Evolutionary conservation across 2,113 vertebrate genomes (phyloP), one percentile per base, ranked within the genome.

Genomic region (Saiga tatarica): DNA sequence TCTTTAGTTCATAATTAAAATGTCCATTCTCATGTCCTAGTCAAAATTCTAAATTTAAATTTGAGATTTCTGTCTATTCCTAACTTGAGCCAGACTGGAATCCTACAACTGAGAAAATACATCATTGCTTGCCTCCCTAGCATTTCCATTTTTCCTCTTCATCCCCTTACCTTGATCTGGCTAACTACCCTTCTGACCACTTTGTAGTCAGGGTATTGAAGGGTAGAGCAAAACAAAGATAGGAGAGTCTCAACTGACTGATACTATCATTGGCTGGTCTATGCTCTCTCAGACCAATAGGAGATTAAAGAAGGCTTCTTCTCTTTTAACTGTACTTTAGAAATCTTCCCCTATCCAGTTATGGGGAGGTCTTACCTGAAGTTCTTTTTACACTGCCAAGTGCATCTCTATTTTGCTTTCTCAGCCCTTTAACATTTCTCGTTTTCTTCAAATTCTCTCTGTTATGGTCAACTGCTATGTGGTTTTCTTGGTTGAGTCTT

Each of bases 1-100:
- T 59, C 47, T 60, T 23, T 71, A 87, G 12, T 90, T 95, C 78
- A 67, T 59, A 81, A 90, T 87, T 87, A 84, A 96, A 90, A 94
- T 62, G 30, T 71, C 45, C 7, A 47, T 50, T 89, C 36, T 4
- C 3, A 14, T 39, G 5, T 71, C 55, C 3, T 83, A 83, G 52
- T 57, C 14, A 94, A 26, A 87, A 71, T 21, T 78, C 33, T 39
- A 55, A 87, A 60, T 28, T 30, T 85, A 95, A 96, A 92, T 15
- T 28, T 95, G 60, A 89, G 42, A 60, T 92, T 83, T 82, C 11
- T 64, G 16, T 5, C 13, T 60, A 45, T 87, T 82, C 5, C 15
- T 95, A 84, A 53, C n/a, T 78, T 74, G 57, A 62, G 9, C 14
- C 28, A 55, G 33, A 17, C 21, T 52, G 36, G 45, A 57, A 93